Evolutionary conservation across 2,888 invertebrate species (phyloP).

Genomic region (Koerneria pararmatus): DNA sequence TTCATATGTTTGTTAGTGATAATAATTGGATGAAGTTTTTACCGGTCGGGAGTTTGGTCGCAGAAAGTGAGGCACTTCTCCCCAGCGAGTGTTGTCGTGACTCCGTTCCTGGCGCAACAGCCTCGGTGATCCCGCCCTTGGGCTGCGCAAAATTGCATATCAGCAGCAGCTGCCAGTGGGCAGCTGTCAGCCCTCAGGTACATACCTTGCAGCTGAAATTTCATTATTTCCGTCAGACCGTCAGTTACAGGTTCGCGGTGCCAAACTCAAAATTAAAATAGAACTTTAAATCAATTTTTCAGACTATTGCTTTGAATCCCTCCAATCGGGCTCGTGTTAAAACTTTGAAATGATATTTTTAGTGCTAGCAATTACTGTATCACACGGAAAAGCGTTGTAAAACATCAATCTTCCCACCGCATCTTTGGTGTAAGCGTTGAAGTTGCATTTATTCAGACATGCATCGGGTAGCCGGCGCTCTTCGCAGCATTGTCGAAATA

Average conservation of each 20-base stretch:
- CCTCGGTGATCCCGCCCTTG: slow-evolving; percentile 41
- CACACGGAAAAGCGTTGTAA: no score
- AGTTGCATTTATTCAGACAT: slow-evolving; percentile 54
- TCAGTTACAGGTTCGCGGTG: no score
- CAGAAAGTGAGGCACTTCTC: slow-evolving; percentile 51
- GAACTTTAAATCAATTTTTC: no score
- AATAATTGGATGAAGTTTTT: no score
- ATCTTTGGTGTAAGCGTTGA: slow-evolving; percentile 54
- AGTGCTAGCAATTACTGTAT: no score
- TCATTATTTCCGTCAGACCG: no score
- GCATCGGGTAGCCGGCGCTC: slow-evolving; percentile 54
- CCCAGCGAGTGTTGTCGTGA: slow-evolving; percentile 51
- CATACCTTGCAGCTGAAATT: slow-evolving; percentile 55
- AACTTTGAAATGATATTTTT: no score
- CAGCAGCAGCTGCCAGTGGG: slow-evolving; percentile 55
- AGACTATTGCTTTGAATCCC: no score
- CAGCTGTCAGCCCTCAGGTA: slow-evolving; percentile 57
- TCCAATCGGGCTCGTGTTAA: no score
- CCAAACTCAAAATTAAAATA: no score
- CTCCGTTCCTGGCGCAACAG: slow-evolving; percentile 48
- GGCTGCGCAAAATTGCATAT: slow-evolving; percentile 53
- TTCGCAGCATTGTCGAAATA: slow-evolving; percentile 58
- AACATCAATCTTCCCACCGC: slow-evolving; percentile 35
- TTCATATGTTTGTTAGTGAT: no score
- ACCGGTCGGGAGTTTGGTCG: slow-evolving; percentile 51